These are phyloP conservation scores for Patella caerulea DNA, from an alignment of 2,888 invertebrate genomes.

Conservation along the genomic window DNA sequence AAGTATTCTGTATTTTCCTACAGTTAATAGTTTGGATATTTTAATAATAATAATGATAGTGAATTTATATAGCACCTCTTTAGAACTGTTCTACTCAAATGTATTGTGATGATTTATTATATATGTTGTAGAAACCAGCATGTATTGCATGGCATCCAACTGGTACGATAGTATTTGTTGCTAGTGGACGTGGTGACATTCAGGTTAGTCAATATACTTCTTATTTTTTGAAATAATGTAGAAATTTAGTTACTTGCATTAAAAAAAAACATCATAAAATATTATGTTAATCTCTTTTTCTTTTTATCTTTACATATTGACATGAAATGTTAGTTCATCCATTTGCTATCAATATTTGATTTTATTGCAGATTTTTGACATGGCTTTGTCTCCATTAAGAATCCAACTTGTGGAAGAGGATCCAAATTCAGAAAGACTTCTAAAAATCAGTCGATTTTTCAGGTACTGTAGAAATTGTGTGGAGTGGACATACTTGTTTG, in stretches of 20 bases:
- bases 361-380: constrained; percentile 79
- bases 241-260: neutral
- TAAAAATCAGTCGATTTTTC: constrained; percentile 80
- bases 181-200: constrained; percentile 81
- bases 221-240: neutral
- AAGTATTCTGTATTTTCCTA: constrained; percentile 3
- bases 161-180: constrained; percentile 79
- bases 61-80: neutral
- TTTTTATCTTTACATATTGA: no score
- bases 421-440: constrained; percentile 73
- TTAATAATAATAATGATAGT: neutral
- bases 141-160: constrained; percentile 82
- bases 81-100: neutral
- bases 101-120: neutral
- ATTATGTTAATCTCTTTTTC: no score
- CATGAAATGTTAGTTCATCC: no score
- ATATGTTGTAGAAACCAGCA: constrained; percentile 76
- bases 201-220: constrained; percentile 47
- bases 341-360: no score
- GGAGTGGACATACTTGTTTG: no score
- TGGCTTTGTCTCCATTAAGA: constrained; percentile 79
- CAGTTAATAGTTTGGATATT: neutral
- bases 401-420: constrained; percentile 81
- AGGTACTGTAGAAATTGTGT: constrained; percentile 60
- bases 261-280: no score